phyloP scores from a whole-genome alignment of 2,113 vertebrate genomes.

The Psittacula cyanocephala region DNA sequence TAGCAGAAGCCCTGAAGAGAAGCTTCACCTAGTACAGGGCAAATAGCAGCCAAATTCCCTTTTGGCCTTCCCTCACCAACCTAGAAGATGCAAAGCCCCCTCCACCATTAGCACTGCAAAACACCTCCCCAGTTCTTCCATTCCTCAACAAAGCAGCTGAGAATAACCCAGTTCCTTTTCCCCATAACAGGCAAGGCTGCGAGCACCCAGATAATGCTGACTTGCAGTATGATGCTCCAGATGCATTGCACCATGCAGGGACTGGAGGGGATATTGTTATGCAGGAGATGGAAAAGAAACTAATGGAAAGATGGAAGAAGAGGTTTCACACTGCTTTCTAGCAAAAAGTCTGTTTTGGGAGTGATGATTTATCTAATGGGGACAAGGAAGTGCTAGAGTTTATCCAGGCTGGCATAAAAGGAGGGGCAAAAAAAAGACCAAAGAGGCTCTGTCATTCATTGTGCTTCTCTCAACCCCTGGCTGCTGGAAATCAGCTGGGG shows the following conservation, averaged over 20 bases:
- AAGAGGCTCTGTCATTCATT: background rate
- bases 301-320: background rate
- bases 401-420: background rate
- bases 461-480: background rate
- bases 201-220: background rate
- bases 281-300: background rate
- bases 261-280: background rate
- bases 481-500: background rate
- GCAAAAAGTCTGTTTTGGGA: background rate
- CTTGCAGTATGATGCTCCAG: background rate
- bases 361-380: constrained; percentile 13
- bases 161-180: background rate
- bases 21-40: background rate
- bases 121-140: background rate
- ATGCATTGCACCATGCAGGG: background rate
- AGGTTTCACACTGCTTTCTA: background rate
- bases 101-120: background rate
- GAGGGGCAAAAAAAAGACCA: background rate
- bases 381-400: background rate
- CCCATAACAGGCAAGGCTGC: background rate
- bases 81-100: background rate
- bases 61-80: background rate
- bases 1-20: background rate
- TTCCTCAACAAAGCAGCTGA: background rate
- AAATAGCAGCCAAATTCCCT: background rate